Evolutionary conservation across 2,113 vertebrate genomes (phyloP).

Genomic region (Strix aluco): DNA sequence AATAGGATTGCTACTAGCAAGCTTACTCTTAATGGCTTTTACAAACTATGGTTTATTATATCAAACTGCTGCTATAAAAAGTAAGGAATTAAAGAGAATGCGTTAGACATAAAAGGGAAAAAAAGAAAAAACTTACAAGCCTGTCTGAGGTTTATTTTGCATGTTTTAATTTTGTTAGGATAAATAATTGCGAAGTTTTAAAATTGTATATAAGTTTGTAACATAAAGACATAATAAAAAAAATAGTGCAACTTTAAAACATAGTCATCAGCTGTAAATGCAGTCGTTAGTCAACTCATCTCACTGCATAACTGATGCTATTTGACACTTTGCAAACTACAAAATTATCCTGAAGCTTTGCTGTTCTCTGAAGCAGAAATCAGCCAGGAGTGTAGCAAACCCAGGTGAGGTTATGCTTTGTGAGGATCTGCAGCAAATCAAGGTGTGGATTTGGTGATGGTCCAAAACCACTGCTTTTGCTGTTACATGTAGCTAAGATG

Average conservation of each 20-base stretch:
- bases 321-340: neutral
- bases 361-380: neutral
- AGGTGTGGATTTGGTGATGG: neutral
- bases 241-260: neutral
- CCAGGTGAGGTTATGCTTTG: neutral
- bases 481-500: rapidly evolving
- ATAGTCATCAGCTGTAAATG: neutral
- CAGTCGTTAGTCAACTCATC: neutral
- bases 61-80: constrained; percentile 35
- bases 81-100: constrained; percentile 5
- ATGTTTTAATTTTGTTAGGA: neutral
- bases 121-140: neutral
- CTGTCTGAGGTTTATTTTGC: neutral
- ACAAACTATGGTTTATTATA: constrained; percentile 24
- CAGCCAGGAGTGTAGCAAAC: neutral
- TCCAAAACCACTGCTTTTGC: rapidly evolving
- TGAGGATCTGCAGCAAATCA: neutral
- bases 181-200: neutral
- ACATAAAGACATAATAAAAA: neutral
- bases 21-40: constrained; percentile 16
- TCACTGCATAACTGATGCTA: neutral
- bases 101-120: neutral
- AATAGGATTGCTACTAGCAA: constrained; percentile 35
- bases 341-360: neutral
- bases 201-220: neutral